Conservation (phyloP, 2,888 invertebrate species). For the Operophtera brumata region DNA sequence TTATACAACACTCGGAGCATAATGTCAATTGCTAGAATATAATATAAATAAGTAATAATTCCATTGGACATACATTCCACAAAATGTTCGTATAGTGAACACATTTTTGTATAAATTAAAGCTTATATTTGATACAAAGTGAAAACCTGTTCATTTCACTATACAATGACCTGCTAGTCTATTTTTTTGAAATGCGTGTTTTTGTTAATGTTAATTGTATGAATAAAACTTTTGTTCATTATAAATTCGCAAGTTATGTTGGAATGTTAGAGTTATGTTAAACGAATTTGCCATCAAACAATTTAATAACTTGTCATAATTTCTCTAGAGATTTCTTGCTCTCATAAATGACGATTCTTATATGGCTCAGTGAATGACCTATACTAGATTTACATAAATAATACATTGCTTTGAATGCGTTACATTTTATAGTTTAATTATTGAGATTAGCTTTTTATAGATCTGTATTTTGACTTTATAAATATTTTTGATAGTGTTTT, state of each 20-base stretch:
- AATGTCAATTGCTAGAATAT: background rate
- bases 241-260: no score
- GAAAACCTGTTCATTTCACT: no score
- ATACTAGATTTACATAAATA: slow-evolving; percentile 26
- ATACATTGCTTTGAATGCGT: slow-evolving; percentile 33
- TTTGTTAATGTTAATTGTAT: no score
- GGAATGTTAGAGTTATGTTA: no score
- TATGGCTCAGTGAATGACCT: background rate
- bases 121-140: background rate
- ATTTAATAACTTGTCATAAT: no score
- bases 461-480: slow-evolving; percentile 29
- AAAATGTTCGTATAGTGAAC: background rate
- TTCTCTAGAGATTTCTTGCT: no score
- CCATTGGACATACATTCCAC: slow-evolving; percentile 5
- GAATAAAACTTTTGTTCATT: no score
- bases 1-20: background rate
- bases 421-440: slow-evolving; percentile 16
- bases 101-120: background rate
- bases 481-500: slow-evolving; percentile 31
- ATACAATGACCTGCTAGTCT: no score
- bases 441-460: slow-evolving; percentile 32
- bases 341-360: no score
- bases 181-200: no score
- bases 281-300: no score
- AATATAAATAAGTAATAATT: background rate